These are phyloP conservation scores for Chymomyza amoena DNA, from an alignment of 2,888 invertebrate genomes.

Conservation along the genomic window DNA sequence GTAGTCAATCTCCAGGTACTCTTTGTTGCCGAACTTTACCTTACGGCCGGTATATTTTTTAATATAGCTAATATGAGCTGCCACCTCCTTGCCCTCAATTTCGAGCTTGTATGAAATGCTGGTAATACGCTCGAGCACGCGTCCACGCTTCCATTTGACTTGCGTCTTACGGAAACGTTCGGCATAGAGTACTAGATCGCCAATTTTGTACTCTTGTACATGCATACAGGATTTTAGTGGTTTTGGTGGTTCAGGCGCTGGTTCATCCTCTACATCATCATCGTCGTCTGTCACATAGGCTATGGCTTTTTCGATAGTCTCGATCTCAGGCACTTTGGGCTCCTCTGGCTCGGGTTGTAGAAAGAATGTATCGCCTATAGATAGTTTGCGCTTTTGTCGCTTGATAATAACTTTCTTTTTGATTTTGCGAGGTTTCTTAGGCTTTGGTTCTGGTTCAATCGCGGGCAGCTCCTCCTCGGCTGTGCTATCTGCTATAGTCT, in stretches of 20 bases:
- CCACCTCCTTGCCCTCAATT: constrained; percentile 76
- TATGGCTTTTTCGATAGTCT: constrained; percentile 76
- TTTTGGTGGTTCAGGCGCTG: constrained; percentile 42
- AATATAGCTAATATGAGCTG: constrained; percentile 77
- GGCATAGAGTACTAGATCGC: constrained; percentile 75
- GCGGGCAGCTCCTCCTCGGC: constrained; percentile 23
- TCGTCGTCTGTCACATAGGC: constrained; percentile 67
- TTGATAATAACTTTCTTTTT: constrained; percentile 78
- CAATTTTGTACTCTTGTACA: constrained; percentile 74
- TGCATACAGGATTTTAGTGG: constrained; percentile 74
- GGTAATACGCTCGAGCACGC: constrained; percentile 75
- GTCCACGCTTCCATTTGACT: constrained; percentile 76
- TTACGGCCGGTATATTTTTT: constrained; percentile 76
- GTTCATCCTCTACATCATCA: constrained; percentile 40
- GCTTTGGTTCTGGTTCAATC: constrained; percentile 29
- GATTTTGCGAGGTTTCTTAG: constrained; percentile 68
- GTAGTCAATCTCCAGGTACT: constrained; percentile 78
- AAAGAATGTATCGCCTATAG: constrained; percentile 72
- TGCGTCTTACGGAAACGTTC: constrained; percentile 76
- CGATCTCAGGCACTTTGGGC: constrained; percentile 62
- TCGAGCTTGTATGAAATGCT: constrained; percentile 77
- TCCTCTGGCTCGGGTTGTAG: constrained; percentile 63
- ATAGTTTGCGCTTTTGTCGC: constrained; percentile 75
- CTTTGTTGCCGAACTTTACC: constrained; percentile 77
- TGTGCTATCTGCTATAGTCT: constrained; percentile 1